Percentiles rank a stretch among this genome's conserved stretches.
Conservation (phyloP, 2,797 vertebrate species). For the Nyctalus aviator region DNA sequence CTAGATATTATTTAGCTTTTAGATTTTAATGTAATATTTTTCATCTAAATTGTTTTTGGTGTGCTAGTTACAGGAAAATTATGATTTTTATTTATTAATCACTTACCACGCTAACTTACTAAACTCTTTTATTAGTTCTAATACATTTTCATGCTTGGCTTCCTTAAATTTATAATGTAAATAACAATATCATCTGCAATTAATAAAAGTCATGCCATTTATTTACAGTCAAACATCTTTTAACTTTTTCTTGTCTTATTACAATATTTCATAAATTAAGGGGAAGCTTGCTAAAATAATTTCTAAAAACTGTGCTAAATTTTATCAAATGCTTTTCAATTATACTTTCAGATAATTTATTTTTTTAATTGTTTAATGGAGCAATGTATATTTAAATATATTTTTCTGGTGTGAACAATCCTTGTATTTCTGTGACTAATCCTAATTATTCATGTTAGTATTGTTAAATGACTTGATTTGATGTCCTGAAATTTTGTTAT, state of each 20-base stretch:
- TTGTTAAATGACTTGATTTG: not conserved
- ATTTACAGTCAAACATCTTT: not conserved
- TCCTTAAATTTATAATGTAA: not conserved
- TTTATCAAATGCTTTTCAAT: not conserved
- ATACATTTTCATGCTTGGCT: not conserved
- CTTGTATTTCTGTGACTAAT: not conserved
- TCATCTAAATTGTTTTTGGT: not conserved
- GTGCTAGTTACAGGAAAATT: not conserved
- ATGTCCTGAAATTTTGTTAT: not conserved
- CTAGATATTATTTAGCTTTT: not conserved
- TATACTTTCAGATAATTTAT: not conserved
- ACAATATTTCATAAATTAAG: not conserved
- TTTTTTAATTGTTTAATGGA: not conserved
- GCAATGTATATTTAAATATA: not conserved
- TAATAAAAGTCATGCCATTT: not conserved
- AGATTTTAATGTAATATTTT: not conserved
- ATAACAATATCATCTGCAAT: not conserved
- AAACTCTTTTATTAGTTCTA: not conserved
- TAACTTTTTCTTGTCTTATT: slow-evolving; percentile 6
- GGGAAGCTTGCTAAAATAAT: not conserved
- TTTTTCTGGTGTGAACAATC: not conserved
- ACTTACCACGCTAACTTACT: slow-evolving; percentile 30
- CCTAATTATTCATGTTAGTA: not conserved
- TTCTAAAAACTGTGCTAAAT: not conserved
- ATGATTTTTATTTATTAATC: not conserved